Conservation (phyloP, 2,113 vertebrate species). For the Sus scrofa region T2T-Sscrofa CM000817.6:103424001-103424500, state of each 20-base stretch:
- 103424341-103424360: background rate
- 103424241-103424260: background rate
- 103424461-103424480: background rate
- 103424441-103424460: background rate
- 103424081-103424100: background rate
- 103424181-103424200: background rate
- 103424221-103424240: background rate
- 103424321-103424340: background rate
- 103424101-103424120: conserved; percentile 10
- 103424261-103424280: background rate
- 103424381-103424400: background rate
- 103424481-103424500: background rate
- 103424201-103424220: background rate
- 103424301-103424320: background rate
- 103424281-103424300: conserved; percentile 1
- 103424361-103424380: background rate
- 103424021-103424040: background rate
- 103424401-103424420: background rate
- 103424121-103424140: background rate
- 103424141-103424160: background rate
- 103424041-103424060: background rate
- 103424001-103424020: background rate
- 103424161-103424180: background rate
- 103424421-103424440: background rate
- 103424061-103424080: background rate